Percentiles rank a stretch among this genome's conserved stretches.
These are phyloP conservation scores for Lordiphosa fenestrarum DNA, from an alignment of 2,888 invertebrate species.

Conservation along the genomic window DNA sequence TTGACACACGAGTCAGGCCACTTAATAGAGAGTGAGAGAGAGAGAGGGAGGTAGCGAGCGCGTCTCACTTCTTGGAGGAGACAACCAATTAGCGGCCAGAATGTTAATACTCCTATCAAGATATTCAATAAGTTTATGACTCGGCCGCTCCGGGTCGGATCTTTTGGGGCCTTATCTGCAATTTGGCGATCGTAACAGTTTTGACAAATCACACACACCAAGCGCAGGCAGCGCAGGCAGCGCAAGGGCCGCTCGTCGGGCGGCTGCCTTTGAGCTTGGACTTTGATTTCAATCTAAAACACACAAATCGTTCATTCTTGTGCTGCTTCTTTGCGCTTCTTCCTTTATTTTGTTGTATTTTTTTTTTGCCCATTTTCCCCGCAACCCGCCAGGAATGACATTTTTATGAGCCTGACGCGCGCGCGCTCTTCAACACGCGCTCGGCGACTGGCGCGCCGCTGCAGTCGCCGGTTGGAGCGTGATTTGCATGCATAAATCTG, in stretches of 20 bases:
- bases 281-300: conserved; percentile 75
- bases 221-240: not conserved
- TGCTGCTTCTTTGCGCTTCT: conserved; percentile 1
- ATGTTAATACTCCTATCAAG: conserved; percentile 40
- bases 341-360: not conserved
- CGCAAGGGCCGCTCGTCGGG: conserved; percentile 28
- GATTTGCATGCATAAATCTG: conserved; percentile 64
- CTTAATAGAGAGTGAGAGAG: conserved; percentile 2
- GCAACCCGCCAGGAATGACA: conserved; percentile 52
- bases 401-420: conserved; percentile 73
- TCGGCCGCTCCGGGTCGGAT: conserved; percentile 16
- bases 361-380: not conserved
- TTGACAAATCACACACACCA: conserved; percentile 65
- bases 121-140: conserved; percentile 59
- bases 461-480: conserved; percentile 44
- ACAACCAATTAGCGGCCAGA: conserved; percentile 45
- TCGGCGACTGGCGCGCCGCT: conserved; percentile 32
- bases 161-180: conserved; percentile 55
- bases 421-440: conserved; percentile 68
- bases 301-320: conserved; percentile 72
- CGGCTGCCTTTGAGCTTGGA: conserved; percentile 67
- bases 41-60: not conserved
- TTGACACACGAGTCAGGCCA: conserved; percentile 67
- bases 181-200: conserved; percentile 73
- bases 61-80: not conserved